A percentile compares a stretch with the other conserved stretches of the same genome.
phyloP scores from a whole-genome alignment of 1,140 invertebrate genomes.

The Lasioglossum albipes region DNA sequence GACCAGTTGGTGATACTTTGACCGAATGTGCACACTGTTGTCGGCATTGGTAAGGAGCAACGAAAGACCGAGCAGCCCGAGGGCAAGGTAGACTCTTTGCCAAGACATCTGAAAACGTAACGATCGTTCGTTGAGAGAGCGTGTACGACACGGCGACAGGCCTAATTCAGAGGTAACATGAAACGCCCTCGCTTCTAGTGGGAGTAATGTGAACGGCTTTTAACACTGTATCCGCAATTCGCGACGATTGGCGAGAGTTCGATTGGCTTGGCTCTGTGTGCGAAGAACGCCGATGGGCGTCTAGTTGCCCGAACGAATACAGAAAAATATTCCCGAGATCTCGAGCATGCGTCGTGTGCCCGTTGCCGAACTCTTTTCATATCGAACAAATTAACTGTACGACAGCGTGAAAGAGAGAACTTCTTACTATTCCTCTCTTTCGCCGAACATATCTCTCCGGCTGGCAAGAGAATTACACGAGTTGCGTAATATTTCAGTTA shows the following conservation, averaged over 20 bases:
- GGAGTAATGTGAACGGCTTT: neutral
- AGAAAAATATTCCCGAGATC: too few relatives aligned
- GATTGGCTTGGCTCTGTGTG: too few relatives aligned
- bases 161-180: too few relatives aligned
- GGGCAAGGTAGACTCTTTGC: constrained; percentile 49
- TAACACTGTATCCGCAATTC: neutral
- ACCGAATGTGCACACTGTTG: constrained; percentile 77
- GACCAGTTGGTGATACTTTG: constrained; percentile 77
- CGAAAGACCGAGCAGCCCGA: constrained; percentile 61
- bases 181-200: too few relatives aligned
- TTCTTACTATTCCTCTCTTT: too few relatives aligned
- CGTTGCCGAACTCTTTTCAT: too few relatives aligned
- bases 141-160: neutral
- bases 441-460: neutral
- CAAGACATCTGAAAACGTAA: constrained; percentile 71
- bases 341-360: too few relatives aligned
- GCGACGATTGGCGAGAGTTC: too few relatives aligned
- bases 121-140: constrained; percentile 26
- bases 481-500: constrained; percentile 17
- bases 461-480: neutral
- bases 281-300: too few relatives aligned
- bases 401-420: too few relatives aligned
- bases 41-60: constrained; percentile 68
- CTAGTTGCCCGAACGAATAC: too few relatives aligned
- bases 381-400: too few relatives aligned